phyloP scores from a whole-genome alignment of 2,888 invertebrate genomes.

The Latheticus oryzae region DNA sequence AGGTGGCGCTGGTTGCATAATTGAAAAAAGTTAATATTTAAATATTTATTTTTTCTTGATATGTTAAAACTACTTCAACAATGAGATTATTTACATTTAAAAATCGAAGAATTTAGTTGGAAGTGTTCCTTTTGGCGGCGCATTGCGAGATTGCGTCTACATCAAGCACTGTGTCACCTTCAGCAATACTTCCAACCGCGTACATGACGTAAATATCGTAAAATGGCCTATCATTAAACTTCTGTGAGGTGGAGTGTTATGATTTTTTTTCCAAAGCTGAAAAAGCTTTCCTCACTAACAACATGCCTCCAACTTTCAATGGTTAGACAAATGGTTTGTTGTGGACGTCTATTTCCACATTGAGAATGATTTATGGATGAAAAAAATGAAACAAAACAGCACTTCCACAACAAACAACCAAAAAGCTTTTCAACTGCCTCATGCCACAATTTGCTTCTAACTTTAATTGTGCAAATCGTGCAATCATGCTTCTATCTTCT shows the following conservation, averaged over 20 bases:
- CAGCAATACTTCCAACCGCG: conserved; percentile 46
- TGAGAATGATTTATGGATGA: neutral
- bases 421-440: conserved; percentile 30
- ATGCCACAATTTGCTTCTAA: conserved; percentile 44
- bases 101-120: conserved; percentile 2
- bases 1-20: conserved; percentile 25
- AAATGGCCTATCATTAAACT: conserved; percentile 53
- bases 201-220: conserved; percentile 61
- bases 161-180: conserved; percentile 35
- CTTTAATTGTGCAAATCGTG: conserved; percentile 42
- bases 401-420: conserved; percentile 37
- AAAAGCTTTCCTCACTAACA: conserved; percentile 32
- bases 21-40: conserved; percentile 15
- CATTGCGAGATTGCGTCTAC: conserved; percentile 32
- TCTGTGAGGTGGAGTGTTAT: conserved; percentile 56
- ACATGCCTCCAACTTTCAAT: conserved; percentile 29
- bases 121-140: conserved; percentile 39
- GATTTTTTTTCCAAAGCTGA: conserved; percentile 28
- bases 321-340: conserved; percentile 21
- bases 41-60: conserved; percentile 35
- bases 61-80: conserved; percentile 33
- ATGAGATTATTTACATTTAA: conserved; percentile 35
- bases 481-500: conserved; percentile 41
- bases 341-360: conserved; percentile 20
- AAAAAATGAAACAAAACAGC: conserved; percentile 1